phyloP scores from a whole-genome alignment of 2,113 vertebrate genomes.

The Rhabdomys dilectus region DNA sequence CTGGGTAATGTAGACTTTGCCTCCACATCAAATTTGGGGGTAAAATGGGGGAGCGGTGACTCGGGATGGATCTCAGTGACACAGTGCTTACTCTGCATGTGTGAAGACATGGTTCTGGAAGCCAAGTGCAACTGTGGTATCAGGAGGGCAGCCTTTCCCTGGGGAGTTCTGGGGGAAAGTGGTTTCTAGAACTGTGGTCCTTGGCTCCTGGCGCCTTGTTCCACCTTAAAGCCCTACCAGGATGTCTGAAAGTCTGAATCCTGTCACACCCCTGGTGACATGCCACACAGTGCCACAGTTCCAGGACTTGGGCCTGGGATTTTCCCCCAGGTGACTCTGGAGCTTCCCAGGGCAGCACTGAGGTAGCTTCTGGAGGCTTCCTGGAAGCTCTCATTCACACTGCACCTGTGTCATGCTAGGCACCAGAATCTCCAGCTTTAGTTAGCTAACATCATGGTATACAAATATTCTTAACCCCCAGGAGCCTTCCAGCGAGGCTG shows the following conservation, averaged over 20 bases:
- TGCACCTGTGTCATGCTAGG: accelerated
- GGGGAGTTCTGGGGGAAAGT: too few relatives aligned
- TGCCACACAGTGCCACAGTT: background rate
- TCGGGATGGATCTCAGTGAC: background rate
- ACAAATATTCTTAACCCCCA: background rate
- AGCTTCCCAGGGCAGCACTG: background rate
- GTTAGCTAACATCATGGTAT: too few relatives aligned
- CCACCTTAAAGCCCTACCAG: too few relatives aligned
- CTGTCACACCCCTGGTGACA: too few relatives aligned
- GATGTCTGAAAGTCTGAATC: background rate
- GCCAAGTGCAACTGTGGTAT: background rate
- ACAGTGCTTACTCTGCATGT: background rate
- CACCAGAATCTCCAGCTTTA: background rate
- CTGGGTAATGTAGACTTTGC: background rate
- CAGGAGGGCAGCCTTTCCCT: accelerated
- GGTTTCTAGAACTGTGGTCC: background rate
- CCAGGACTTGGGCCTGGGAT: background rate
- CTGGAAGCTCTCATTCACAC: background rate
- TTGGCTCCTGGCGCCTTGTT: background rate
- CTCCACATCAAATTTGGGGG: background rate
- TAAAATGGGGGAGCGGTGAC: background rate
- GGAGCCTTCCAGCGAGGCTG: background rate
- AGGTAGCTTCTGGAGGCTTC: background rate
- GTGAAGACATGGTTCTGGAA: background rate
- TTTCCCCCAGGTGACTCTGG: background rate